phyloP scores from a whole-genome alignment of 1,140 invertebrate species.

The Cotesia glomerata region DNA sequence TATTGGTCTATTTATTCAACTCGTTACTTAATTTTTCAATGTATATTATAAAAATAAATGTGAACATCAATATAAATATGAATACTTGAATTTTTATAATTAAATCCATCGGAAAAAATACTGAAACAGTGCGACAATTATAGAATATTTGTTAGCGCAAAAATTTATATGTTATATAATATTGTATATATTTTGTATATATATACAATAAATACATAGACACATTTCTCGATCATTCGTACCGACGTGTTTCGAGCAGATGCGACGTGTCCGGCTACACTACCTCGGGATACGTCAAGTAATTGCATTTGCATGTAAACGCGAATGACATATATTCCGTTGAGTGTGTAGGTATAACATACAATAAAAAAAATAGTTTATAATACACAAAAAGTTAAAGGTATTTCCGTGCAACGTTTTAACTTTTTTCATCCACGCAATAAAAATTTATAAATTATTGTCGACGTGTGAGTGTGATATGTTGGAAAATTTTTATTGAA shows the following conservation, averaged over 20 bases:
- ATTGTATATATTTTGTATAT: neutral
- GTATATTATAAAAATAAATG: too few species aligned
- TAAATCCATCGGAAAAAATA: too few species aligned
- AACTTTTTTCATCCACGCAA: too few species aligned
- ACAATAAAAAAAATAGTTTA: neutral
- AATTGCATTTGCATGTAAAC: slow-evolving; percentile 50
- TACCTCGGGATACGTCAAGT: slow-evolving; percentile 38
- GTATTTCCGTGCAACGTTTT: neutral
- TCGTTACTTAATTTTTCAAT: too few species aligned
- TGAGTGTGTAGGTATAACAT: slow-evolving; percentile 6
- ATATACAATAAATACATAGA: slow-evolving; percentile 8
- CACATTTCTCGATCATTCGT: slow-evolving; percentile 37
- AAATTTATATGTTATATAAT: neutral
- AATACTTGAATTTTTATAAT: too few species aligned
- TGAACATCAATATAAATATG: too few species aligned
- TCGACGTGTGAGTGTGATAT: too few species aligned
- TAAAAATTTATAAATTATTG: too few species aligned
- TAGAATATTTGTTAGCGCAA: neutral
- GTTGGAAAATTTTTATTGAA: too few species aligned
- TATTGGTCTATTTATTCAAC: too few species aligned
- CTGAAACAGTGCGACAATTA: too few species aligned
- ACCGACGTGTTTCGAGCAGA: slow-evolving; percentile 18
- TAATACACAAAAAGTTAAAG: neutral
- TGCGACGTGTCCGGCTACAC: slow-evolving; percentile 34
- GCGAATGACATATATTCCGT: slow-evolving; percentile 33